These are phyloP conservation scores for Crax fasciolata DNA, from an alignment of 2,797 vertebrate genomes.

Conservation along the genomic window DNA sequence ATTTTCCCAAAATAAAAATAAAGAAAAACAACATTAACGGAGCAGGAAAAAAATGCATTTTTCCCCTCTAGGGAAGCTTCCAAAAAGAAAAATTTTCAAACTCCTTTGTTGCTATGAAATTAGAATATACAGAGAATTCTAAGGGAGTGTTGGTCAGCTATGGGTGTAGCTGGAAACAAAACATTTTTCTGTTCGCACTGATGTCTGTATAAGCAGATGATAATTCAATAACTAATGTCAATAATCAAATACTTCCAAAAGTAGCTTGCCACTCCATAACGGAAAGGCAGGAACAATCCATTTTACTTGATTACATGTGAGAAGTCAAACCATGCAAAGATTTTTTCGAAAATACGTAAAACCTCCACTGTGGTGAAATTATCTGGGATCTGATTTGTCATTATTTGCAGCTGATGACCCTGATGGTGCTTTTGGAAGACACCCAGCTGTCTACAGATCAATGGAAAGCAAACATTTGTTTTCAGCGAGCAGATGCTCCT, in stretches of 20 bases:
- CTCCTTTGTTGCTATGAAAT: background rate
- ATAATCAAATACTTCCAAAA: background rate
- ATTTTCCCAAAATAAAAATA: background rate
- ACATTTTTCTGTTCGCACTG: background rate
- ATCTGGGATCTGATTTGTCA: background rate
- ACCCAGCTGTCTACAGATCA: background rate
- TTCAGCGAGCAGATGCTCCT: background rate
- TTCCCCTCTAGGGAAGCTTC: background rate
- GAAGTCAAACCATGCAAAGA: background rate
- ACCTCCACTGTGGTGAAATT: background rate
- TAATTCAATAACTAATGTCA: background rate
- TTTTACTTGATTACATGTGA: background rate
- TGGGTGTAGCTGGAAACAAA: background rate
- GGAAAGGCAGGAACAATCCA: background rate
- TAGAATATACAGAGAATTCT: background rate
- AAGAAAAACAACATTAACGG: fast-evolving
- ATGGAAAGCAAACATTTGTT: background rate
- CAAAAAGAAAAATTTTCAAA: background rate
- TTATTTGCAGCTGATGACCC: background rate
- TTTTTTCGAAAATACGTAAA: background rate
- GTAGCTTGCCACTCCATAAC: background rate
- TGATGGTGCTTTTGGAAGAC: background rate
- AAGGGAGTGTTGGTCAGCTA: background rate
- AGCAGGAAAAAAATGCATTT: background rate
- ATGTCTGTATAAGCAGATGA: background rate